Evolutionary conservation across 2,797 vertebrate genomes (phyloP).

Genomic region (Fistularia commersonii): DNA sequence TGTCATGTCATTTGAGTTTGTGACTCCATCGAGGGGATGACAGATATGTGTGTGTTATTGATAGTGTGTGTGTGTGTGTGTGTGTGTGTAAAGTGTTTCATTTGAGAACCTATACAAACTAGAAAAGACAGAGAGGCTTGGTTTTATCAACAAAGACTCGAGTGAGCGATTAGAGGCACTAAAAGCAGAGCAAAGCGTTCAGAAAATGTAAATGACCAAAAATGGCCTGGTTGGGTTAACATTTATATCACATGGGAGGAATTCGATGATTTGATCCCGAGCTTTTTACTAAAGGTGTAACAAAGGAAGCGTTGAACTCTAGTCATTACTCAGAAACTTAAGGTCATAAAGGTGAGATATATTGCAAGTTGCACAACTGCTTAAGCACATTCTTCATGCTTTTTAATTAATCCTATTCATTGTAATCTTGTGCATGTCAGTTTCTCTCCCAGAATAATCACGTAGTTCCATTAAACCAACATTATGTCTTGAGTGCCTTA

Average conservation of each 20-base stretch:
- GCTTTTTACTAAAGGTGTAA: conserved; percentile 30
- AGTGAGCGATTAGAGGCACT: neutral
- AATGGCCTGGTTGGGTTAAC: conserved; percentile 14
- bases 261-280: conserved; percentile 15
- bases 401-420: neutral
- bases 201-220: conserved; percentile 13
- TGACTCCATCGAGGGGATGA: conserved; percentile 3
- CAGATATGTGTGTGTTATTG: conserved; percentile 2
- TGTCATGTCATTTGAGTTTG: no score
- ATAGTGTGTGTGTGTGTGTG: no score
- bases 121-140: neutral
- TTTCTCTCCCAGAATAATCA: no score
- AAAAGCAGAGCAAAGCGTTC: neutral
- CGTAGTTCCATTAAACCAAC: no score
- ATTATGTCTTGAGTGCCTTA: no score
- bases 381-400: conserved; percentile 1
- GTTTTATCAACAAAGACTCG: neutral
- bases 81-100: neutral
- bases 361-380: conserved; percentile 6
- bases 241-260: conserved; percentile 35
- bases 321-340: conserved; percentile 5
- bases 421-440: no score
- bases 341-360: conserved; percentile 13
- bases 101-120: neutral
- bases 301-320: conserved; percentile 16